Evolutionary conservation across 2,113 vertebrate species (phyloP).

Genomic region (Lipotes vexillifer): DNA sequence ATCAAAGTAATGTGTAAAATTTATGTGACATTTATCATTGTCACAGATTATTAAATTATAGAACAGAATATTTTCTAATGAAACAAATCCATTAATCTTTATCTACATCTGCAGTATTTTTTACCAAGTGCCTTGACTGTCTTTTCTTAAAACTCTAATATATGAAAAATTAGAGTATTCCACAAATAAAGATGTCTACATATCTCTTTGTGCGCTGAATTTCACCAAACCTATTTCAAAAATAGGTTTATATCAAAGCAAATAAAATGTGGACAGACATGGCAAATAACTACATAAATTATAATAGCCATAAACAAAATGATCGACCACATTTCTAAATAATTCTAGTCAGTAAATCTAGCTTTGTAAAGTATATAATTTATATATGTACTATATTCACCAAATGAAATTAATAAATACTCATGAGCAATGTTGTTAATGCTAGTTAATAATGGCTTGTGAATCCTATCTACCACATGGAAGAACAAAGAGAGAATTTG

Average conservation of each 20-base stretch:
- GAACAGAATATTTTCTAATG: background rate
- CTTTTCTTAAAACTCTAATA: background rate
- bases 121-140: background rate
- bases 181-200: background rate
- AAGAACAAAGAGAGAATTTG: background rate
- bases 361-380: background rate
- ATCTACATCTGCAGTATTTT: background rate
- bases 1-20: background rate
- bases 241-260: background rate
- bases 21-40: background rate
- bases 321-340: background rate
- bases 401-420: background rate
- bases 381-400: background rate
- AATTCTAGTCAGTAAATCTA: background rate
- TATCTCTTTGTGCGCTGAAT: background rate
- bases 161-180: background rate
- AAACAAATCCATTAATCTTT: background rate
- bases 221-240: background rate
- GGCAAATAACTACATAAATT: background rate
- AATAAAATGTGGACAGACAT: background rate
- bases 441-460: background rate
- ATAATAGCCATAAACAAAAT: background rate
- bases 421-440: background rate
- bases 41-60: background rate
- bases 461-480: background rate